phyloP scores from a whole-genome alignment of 2,797 vertebrate genomes.

The Tinamus major region DNA sequence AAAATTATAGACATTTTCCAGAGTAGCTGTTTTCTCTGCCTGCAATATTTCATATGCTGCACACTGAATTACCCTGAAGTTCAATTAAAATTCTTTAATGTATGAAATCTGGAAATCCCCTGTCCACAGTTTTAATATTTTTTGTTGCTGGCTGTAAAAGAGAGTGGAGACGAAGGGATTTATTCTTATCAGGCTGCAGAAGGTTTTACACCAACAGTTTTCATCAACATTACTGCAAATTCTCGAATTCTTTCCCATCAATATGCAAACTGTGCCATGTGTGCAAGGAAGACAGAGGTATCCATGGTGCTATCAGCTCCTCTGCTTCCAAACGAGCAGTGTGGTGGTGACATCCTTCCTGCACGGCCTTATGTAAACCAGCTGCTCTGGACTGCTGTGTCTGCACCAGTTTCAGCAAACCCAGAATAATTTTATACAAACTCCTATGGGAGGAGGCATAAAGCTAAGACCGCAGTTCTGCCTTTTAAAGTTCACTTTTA shows the following conservation, averaged over 20 bases:
- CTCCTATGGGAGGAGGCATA: neutral
- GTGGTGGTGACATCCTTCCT: neutral
- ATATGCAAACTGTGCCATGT: neutral
- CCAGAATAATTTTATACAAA: neutral
- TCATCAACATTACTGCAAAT: conserved; percentile 4
- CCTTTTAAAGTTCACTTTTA: neutral
- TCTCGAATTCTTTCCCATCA: neutral
- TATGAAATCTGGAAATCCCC: conserved; percentile 39
- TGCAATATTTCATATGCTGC: neutral
- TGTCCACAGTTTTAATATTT: neutral
- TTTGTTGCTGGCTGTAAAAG: neutral
- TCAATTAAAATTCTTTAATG: conserved; percentile 40
- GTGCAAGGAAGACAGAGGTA: conserved; percentile 4
- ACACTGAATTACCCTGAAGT: conserved; percentile 51
- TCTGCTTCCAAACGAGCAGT: neutral
- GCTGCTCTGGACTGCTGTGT: neutral
- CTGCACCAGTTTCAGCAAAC: neutral
- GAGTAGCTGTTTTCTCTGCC: conserved; percentile 39
- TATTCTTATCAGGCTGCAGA: neutral
- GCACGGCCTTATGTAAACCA: neutral
- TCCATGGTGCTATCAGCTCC: fast-evolving
- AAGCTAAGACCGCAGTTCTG: conserved; percentile 24
- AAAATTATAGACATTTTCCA: conserved; percentile 46
- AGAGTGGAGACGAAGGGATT: neutral
- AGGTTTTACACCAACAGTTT: conserved; percentile 6